Conservation (phyloP, 2,797 vertebrate species). For the Neopelma chrysocephalum region DNA sequence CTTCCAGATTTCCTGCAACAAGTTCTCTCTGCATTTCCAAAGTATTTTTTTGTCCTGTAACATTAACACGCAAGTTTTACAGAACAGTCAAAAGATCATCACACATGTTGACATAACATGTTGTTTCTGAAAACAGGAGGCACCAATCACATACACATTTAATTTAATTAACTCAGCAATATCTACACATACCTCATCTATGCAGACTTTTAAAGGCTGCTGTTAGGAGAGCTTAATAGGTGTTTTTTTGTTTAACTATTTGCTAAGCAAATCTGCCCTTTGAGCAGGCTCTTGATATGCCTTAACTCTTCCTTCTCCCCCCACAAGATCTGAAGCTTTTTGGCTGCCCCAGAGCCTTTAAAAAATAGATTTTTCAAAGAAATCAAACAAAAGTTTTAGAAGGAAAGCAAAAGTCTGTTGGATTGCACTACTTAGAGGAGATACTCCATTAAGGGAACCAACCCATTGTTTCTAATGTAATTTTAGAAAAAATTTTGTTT, state of each 20-base stretch:
- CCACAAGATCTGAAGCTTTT: background rate
- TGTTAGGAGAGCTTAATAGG: background rate
- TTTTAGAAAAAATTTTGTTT: background rate
- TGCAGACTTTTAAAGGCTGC: background rate
- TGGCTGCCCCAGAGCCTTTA: background rate
- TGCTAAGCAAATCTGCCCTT: background rate
- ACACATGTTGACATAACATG: background rate
- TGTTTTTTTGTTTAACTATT: background rate
- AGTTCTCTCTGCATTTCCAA: background rate
- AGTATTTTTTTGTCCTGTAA: background rate
- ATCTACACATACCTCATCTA: background rate
- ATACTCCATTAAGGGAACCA: background rate
- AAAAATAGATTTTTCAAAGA: background rate
- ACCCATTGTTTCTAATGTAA: background rate
- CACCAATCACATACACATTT: background rate
- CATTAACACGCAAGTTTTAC: background rate
- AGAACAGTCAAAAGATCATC: background rate
- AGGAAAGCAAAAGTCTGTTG: background rate
- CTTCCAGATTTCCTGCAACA: constrained; percentile 54
- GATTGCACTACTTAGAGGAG: background rate
- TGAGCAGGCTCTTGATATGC: background rate
- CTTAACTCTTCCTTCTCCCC: background rate
- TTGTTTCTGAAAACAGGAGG: background rate
- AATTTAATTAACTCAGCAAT: background rate
- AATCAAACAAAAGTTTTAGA: background rate